Percentiles rank a stretch among this genome's conserved stretches.
These are phyloP conservation scores for Hemaris fuciformis DNA, from an alignment of 2,888 invertebrate genomes.

Conservation along the genomic window DNA sequence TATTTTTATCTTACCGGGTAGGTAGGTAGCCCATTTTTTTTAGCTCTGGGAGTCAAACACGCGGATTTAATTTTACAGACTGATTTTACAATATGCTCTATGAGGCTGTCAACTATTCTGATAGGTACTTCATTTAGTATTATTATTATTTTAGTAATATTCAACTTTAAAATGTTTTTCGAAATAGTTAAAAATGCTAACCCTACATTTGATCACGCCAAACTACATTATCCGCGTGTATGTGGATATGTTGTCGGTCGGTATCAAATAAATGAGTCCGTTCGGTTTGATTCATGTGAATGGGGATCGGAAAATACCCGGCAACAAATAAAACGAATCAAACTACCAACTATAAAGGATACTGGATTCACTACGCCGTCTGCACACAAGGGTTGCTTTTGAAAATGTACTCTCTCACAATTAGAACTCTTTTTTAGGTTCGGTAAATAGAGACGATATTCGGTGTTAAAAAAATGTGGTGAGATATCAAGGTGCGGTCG, in stretches of 20 bases:
- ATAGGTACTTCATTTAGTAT: too few relatives aligned
- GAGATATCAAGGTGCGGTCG: too few relatives aligned
- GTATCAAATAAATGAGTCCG: slow-evolving; percentile 78
- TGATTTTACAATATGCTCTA: too few relatives aligned
- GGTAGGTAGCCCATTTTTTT: too few relatives aligned
- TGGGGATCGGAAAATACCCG: slow-evolving; percentile 70
- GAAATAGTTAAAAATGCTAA: slow-evolving; percentile 1
- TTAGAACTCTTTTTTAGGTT: slow-evolving; percentile 12
- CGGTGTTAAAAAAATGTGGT: too few relatives aligned
- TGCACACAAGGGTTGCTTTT: slow-evolving; percentile 30
- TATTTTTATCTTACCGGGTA: too few relatives aligned
- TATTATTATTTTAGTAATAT: too few relatives aligned
- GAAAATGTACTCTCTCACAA: slow-evolving; percentile 16
- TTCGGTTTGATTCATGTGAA: slow-evolving; percentile 77
- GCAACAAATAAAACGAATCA: slow-evolving; percentile 72
- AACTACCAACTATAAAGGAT: slow-evolving; percentile 51
- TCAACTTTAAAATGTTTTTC: too few relatives aligned
- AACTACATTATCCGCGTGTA: slow-evolving; percentile 33
- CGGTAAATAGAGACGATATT: too few relatives aligned
- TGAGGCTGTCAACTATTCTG: too few relatives aligned
- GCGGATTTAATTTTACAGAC: too few relatives aligned
- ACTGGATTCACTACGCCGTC: slow-evolving; percentile 37
- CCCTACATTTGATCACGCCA: slow-evolving; percentile 17
- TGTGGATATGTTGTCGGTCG: slow-evolving; percentile 54
- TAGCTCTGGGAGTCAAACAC: too few relatives aligned